Evolutionary conservation across 2,113 vertebrate genomes (phyloP), one percentile per base, ranked within the genome.

Genomic region (Nannospalax galili): DNA sequence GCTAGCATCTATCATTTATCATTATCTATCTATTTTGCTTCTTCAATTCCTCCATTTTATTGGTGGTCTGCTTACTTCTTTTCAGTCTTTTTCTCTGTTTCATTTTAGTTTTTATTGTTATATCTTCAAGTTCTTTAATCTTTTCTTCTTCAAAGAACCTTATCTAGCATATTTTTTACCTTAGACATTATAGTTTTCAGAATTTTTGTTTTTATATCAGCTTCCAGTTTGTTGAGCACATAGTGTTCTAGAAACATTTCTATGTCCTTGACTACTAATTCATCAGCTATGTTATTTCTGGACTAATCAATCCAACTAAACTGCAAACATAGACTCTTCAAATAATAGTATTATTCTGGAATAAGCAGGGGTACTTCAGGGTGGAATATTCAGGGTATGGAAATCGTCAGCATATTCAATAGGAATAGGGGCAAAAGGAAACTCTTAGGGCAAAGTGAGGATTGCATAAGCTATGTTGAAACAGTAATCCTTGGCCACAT

Each of bases 391-490:
- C n/a, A 77, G 40, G n/a, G 17, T 48, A 20, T 77, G 48, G 72
- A 73, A 69, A 77, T 52, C 48, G 42, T 56, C 8, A 56, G 35
- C 62, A 56, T 37, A 84, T 42, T 67, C 60, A 58, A 30, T 58
- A 60, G 30, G 35, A 60, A 48, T 22, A 22, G 8, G 11, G 45
- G 14, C 30, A 85, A 77, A 69, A 26, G 70, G 26, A 67, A 56
- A 56, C 11, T 40, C 64, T 56, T 32, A 75, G 82, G 56, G 28
- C 60, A 67, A 85, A 85, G 15, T 35, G 45, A 77, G 89, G 19
- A 72, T 22, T 85, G 40, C 79, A 84, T 56, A 84, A 92, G 80
- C 58, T 84, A 75, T 75, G 84, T 65, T 52, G 70, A 84, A 75
- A 62, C 35, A 56, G 56, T 69, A 37, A 67, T 85, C 72, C 60